These are phyloP conservation scores for Lerista edwardsae DNA, from an alignment of 2,797 vertebrate species.

Conservation along the genomic window DNA sequence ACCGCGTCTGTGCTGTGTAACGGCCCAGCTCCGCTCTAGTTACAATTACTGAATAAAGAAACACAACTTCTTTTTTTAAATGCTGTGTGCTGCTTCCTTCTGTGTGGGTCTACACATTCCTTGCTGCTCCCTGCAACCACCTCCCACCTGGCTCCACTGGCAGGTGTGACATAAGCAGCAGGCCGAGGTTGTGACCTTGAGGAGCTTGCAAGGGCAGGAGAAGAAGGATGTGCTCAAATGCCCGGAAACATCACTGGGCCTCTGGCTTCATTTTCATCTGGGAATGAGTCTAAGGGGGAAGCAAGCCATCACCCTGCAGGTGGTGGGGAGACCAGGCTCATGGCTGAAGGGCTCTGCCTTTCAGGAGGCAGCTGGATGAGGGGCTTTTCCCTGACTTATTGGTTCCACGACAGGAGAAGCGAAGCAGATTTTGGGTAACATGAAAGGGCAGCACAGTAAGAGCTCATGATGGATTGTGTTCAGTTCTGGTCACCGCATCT, in stretches of 20 bases:
- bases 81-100: neutral
- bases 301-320: too few relatives aligned
- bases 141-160: too few relatives aligned
- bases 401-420: too few relatives aligned
- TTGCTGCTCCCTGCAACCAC: too few relatives aligned
- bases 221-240: neutral
- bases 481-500: too few relatives aligned
- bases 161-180: neutral
- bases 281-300: neutral
- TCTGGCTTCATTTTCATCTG: neutral
- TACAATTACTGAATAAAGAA: constrained; percentile 34
- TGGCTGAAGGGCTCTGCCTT: too few relatives aligned
- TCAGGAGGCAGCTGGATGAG: neutral
- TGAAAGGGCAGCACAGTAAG: neutral
- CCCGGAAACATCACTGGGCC: neutral
- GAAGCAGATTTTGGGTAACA: neutral
- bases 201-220: neutral
- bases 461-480: neutral
- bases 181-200: neutral
- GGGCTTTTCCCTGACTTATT: neutral
- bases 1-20: neutral
- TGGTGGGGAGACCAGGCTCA: too few relatives aligned
- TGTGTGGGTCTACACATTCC: neutral
- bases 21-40: constrained; percentile 14
- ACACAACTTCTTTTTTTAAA: constrained; percentile 8